These are phyloP conservation scores for Anser cygnoides DNA, from an alignment of 2,113 vertebrate genomes.

Conservation along the genomic window DNA sequence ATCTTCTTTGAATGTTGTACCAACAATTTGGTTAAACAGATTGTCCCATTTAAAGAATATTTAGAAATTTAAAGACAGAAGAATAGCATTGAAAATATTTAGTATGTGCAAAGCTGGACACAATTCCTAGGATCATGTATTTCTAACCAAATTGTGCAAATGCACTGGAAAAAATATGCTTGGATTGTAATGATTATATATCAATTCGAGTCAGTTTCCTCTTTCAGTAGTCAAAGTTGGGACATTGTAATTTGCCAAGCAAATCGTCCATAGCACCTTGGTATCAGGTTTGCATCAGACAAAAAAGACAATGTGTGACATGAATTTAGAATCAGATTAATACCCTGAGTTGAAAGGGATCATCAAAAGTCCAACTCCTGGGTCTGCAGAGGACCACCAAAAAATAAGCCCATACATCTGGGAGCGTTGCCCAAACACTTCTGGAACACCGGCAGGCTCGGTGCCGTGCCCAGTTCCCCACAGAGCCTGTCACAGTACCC, in stretches of 20 bases:
- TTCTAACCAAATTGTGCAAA: neutral
- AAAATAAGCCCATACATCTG: neutral
- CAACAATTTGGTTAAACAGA: neutral
- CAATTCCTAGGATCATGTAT: neutral
- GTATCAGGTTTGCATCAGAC: neutral
- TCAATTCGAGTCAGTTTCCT: neutral
- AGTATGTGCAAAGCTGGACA: neutral
- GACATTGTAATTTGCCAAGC: neutral
- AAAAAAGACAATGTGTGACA: neutral
- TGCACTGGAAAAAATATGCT: accelerated
- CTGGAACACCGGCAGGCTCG: neutral
- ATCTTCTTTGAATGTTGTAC: neutral
- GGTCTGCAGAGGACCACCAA: neutral
- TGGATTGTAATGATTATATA: neutral
- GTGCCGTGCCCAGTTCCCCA: neutral
- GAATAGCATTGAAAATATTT: neutral
- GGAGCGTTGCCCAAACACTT: neutral
- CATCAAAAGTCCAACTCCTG: neutral
- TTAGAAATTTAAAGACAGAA: neutral
- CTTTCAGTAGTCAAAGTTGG: neutral
- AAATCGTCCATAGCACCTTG: neutral
- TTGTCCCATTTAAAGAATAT: neutral
- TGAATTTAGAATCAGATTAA: neutral
- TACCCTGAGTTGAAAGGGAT: neutral
- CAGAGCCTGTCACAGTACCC: neutral